These are phyloP conservation scores for Copidosoma aretas DNA, from an alignment of 2,888 invertebrate species.

Conservation along the genomic window DNA sequence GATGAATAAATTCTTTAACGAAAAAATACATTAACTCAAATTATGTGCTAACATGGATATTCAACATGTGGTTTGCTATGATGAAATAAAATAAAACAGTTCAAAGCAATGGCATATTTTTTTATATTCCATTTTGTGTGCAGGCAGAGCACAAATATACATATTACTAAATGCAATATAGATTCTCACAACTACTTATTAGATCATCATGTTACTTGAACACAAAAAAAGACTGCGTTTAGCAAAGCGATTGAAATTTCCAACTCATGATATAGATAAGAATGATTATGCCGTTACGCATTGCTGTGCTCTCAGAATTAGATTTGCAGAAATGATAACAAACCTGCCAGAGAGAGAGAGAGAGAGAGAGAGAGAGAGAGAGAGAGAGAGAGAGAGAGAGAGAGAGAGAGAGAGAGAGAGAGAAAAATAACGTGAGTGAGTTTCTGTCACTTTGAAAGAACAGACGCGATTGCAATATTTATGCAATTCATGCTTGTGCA, in stretches of 20 bases:
- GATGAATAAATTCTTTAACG: no score
- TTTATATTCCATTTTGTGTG: no score
- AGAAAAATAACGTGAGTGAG: neutral
- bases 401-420: no score
- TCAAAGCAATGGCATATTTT: no score
- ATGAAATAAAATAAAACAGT: no score
- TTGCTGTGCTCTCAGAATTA: neutral
- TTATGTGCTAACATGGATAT: no score
- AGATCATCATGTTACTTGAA: neutral
- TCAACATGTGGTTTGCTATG: no score
- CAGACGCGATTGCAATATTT: neutral
- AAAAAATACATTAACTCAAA: no score
- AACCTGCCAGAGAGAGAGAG: slow-evolving; percentile 8
- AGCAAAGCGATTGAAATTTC: neutral
- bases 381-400: no score
- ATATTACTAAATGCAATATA: no score
- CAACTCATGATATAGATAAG: slow-evolving; percentile 13
- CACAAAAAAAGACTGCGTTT: neutral
- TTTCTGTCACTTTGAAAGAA: neutral
- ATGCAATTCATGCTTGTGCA: neutral
- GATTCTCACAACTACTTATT: neutral
- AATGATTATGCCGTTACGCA: slow-evolving; percentile 2
- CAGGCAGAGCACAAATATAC: no score
- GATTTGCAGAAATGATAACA: slow-evolving; percentile 5
- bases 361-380: no score